These are phyloP conservation scores for Chrysina gloriosa DNA, from an alignment of 2,888 invertebrate species.

Conservation along the genomic window DNA sequence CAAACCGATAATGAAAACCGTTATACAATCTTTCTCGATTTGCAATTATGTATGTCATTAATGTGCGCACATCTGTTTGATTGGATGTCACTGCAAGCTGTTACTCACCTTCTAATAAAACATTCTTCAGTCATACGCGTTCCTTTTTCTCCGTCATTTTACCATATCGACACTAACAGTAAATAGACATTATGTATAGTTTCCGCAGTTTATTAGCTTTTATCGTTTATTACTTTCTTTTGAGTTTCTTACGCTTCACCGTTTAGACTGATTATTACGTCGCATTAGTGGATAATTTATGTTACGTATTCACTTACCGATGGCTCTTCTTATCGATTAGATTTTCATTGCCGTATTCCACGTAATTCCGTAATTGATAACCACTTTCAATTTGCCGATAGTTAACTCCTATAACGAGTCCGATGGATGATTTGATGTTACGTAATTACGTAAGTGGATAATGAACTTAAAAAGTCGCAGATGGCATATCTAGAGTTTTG, in stretches of 20 bases:
- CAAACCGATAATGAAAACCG: slow-evolving; percentile 13
- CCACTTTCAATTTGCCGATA: slow-evolving; percentile 10
- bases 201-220: neutral
- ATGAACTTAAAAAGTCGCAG: too few species aligned
- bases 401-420: neutral
- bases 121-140: neutral
- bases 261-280: slow-evolving; percentile 5
- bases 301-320: neutral
- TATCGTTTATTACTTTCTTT: slow-evolving; percentile 4
- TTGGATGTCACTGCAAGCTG: slow-evolving; percentile 16
- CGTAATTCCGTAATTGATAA: slow-evolving; percentile 2
- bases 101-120: slow-evolving; percentile 14
- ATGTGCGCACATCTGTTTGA: slow-evolving; percentile 24
- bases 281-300: neutral
- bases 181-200: slow-evolving; percentile 1
- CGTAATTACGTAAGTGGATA: neutral
- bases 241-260: neutral
- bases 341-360: neutral
- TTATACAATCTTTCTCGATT: slow-evolving; percentile 8
- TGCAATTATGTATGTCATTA: slow-evolving; percentile 2
- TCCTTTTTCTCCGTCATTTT: neutral
- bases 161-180: slow-evolving; percentile 7
- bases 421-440: neutral
- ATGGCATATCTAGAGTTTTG: too few species aligned
- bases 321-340: neutral